Evolutionary conservation across 2,113 vertebrate genomes (phyloP), one percentile per base, ranked within the genome.

Genomic region (Centropus unirufus): DNA sequence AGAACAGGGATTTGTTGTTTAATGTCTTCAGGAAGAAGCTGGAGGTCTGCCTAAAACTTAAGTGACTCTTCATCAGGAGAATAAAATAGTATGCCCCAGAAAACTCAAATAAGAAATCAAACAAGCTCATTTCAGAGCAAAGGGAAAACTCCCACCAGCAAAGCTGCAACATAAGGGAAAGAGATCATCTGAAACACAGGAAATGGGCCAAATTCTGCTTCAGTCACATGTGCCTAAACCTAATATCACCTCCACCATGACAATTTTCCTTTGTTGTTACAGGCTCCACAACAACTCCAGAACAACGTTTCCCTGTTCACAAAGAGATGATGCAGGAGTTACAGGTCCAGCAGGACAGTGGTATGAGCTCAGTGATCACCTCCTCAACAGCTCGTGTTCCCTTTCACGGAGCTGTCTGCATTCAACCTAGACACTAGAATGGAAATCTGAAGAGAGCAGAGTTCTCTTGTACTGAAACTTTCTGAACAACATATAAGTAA

Each of bases 11-110:
- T 87, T 85, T 92, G 44, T 23, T 87, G n/a, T 73, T 64, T 92
- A 69, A 91, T 82, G 62, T 40, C 54, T 95, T 92, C 54, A 91
- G 55, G 62, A 83, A 76, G 67, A 95, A 87, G 76, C 46, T 89
- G 67, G 72, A 87, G 36, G 58, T 78, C 34, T 86, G 39, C 46
- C 67, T 89, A 49, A 58, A 64, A 91, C 39, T 77, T 83, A 78
- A 86, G 80, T 58, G 23, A 87, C 17, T 59, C 79, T 88, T 87
- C 52, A 34, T 9, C 15, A 92, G 36, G 59, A 92, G 42, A 83
- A 76, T 46, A 74, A 49, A 78, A 79, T 47, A 22, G 61, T 51
- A 14, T 57, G 63, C 49, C 34, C 39, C 54, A 85, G 54, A 67
- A 92, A 92, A 74, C 55, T 70, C 58, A 79, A 49, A 40, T 27